phyloP scores from a whole-genome alignment of 2,888 invertebrate genomes.

The Orgyia antiqua region DNA sequence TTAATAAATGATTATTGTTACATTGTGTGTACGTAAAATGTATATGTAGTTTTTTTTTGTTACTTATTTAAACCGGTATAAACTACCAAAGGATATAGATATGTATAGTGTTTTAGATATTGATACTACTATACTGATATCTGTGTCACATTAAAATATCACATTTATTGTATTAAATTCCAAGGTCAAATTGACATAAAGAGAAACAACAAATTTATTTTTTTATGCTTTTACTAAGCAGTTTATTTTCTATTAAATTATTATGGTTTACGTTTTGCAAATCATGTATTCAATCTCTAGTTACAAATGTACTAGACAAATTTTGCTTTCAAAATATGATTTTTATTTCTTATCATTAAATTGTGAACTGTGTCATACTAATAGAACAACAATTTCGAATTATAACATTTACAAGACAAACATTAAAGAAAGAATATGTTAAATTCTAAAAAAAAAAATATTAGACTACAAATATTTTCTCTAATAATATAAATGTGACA shows the following conservation, averaged over 20 bases:
- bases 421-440: too few species aligned
- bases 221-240: conserved; percentile 36
- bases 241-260: conserved; percentile 35
- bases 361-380: too few species aligned
- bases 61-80: conserved; percentile 67
- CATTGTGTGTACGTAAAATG: conserved; percentile 48
- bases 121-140: conserved; percentile 39
- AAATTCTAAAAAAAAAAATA: too few species aligned
- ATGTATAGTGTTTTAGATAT: conserved; percentile 65
- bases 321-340: too few species aligned
- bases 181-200: conserved; percentile 8
- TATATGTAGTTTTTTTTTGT: conserved; percentile 44
- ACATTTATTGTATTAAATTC: conserved; percentile 14
- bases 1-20: conserved; percentile 46
- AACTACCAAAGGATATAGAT: conserved; percentile 74
- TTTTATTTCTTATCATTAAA: too few species aligned
- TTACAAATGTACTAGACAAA: conserved; percentile 50
- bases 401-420: too few species aligned
- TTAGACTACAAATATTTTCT: too few species aligned
- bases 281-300: conserved; percentile 41
- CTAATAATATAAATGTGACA: too few species aligned
- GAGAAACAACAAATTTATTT: conserved; percentile 25
- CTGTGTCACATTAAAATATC: conserved; percentile 20
- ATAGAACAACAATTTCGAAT: too few species aligned
- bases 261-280: conserved; percentile 26